phyloP scores from a whole-genome alignment of 2,888 invertebrate species.

The Drosophila gaucha region DNA sequence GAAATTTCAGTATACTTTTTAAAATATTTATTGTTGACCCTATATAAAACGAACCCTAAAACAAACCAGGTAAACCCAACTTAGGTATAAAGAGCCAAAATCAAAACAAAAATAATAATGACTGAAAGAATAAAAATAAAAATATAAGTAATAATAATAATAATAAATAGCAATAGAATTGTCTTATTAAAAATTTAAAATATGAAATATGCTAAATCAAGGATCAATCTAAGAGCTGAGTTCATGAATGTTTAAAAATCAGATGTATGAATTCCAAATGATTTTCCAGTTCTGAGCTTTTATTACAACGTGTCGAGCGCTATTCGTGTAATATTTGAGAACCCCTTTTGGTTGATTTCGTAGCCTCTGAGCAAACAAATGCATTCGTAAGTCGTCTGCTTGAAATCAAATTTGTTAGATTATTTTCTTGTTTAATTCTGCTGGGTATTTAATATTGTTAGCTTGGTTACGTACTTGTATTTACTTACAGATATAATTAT shows the following conservation, averaged over 20 bases:
- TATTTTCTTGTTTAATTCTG: constrained; percentile 3
- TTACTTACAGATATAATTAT: constrained; percentile 39
- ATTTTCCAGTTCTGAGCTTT: not conserved
- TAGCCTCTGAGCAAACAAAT: not conserved
- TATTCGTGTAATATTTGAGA: not conserved
- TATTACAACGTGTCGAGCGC: not conserved
- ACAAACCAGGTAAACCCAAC: too few relatives aligned
- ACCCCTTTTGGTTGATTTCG: not conserved
- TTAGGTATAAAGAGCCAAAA: too few relatives aligned
- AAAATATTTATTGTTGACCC: not conserved
- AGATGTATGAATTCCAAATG: too few relatives aligned
- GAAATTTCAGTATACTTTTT: not conserved
- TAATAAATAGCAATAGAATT: too few relatives aligned
- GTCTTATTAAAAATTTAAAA: too few relatives aligned
- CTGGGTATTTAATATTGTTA: constrained; percentile 29
- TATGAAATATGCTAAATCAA: too few relatives aligned
- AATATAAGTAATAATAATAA: too few relatives aligned
- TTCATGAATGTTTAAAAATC: too few relatives aligned
- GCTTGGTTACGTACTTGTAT: constrained; percentile 30
- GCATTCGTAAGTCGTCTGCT: constrained; percentile 1
- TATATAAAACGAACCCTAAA: too few relatives aligned
- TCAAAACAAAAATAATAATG: too few relatives aligned
- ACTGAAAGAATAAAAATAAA: too few relatives aligned
- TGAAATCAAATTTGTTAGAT: not conserved
- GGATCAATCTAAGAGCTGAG: too few relatives aligned